These are phyloP conservation scores for Tragelaphus strepsiceros DNA, from an alignment of 2,113 vertebrate species.

Conservation along the genomic window DNA sequence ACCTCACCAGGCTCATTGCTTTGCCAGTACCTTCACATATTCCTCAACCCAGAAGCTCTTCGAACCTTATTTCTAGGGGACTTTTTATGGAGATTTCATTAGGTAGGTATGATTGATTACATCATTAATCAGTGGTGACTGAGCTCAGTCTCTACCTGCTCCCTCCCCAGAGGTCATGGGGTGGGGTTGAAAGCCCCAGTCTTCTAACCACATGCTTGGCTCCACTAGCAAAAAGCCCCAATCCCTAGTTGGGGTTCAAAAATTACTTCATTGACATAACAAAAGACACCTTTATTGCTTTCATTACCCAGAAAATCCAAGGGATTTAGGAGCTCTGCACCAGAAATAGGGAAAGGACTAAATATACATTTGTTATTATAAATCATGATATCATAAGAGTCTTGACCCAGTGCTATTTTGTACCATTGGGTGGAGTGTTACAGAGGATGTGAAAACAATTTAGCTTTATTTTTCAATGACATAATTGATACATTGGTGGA, in stretches of 20 bases:
- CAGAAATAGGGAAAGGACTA: not conserved
- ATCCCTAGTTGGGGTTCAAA: not conserved
- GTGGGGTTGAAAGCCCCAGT: not conserved
- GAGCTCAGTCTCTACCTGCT: not conserved
- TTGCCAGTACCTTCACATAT: not conserved
- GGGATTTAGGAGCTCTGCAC: not conserved
- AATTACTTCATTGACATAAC: not conserved
- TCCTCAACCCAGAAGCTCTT: not conserved
- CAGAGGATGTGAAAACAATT: not conserved
- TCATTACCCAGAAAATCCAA: not conserved
- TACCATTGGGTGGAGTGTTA: not conserved
- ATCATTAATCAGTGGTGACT: not conserved
- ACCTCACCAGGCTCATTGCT: not conserved
- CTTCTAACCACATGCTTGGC: not conserved
- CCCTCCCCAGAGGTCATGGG: not conserved
- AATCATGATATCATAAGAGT: not conserved
- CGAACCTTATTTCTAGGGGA: not conserved
- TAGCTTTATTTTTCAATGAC: not conserved
- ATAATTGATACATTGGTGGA: not conserved
- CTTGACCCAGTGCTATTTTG: not conserved
- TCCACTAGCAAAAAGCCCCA: not conserved
- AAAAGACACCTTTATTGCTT: not conserved
- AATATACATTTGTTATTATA: not conserved
- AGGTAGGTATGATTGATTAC: not conserved
- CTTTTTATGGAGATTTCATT: not conserved